Conservation (phyloP, 2,888 invertebrate genomes). For the Lysandra bellargus region DNA sequence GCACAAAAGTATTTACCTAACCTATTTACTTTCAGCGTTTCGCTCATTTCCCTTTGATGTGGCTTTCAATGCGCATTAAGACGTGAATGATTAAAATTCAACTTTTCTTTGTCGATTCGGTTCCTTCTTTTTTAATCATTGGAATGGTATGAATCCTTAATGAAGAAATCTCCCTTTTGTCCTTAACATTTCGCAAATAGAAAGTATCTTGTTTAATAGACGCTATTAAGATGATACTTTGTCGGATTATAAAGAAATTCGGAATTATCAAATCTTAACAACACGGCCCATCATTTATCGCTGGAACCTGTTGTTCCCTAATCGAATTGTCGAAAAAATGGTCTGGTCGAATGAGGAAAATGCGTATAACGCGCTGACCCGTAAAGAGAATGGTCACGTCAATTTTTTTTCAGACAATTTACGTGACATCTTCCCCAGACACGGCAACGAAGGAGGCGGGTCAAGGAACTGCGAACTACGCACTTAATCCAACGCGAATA, state of each 20-base stretch:
- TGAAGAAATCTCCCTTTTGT: background rate
- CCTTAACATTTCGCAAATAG: background rate
- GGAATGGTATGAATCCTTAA: background rate
- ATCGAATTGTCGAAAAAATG: background rate
- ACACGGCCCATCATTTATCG: background rate
- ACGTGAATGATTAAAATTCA: constrained; percentile 12
- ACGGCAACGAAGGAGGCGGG: constrained; percentile 7
- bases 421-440: background rate
- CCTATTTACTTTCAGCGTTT: constrained; percentile 19
- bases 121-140: background rate
- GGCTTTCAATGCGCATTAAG: background rate
- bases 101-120: background rate
- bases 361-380: background rate
- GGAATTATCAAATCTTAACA: background rate
- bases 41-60: background rate
- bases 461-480: constrained; percentile 33
- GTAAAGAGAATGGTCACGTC: background rate
- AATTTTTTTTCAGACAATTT: background rate
- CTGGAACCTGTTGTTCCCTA: background rate
- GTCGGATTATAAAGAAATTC: background rate
- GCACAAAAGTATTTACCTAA: constrained; percentile 20
- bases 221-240: background rate
- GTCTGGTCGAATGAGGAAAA: background rate
- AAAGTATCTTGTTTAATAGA: background rate
- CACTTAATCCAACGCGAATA: constrained; percentile 29